Evolutionary conservation across 2,113 vertebrate species (phyloP), one percentile per base, ranked within the genome.

Genomic region (Phodopus roborovskii): DNA sequence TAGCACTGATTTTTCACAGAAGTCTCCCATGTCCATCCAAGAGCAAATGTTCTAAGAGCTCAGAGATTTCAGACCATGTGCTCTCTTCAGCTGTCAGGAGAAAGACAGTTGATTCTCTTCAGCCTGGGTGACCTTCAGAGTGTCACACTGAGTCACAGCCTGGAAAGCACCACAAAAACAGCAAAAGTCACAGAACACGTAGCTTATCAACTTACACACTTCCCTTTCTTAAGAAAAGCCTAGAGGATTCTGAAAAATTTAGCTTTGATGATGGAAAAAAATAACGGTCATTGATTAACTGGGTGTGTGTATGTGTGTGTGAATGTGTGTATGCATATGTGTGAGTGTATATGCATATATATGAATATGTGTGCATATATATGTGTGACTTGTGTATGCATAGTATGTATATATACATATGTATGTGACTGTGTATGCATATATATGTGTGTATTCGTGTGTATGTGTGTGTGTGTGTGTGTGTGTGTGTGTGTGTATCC

Each of bases 241-340:
- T 94, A 30, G 53, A 4, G 86, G 64, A 50, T 45, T 93, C 75
- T 39, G 28, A 86, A 79, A 91, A 64, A 66, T 73, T 77, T 86
- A 91, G 11, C 62, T 92, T 86, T 81, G 62, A 70, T 28, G 53
- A 60, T 78, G 83, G 42, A 90, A 94, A 95, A 42, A 74, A 91
- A 53, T 62, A 75, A 84, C 50, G 19, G 77, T 10, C 50, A 48
- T 26, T 66, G 64, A 58, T 90, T 39, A 64, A 90, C 48, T 82
- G 42, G 45, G 74, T 45, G 24, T 75, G 33, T 17, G 36, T 81
- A 4, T 81, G 15, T 50, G 5, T 28, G 45, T 33, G 7, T 50
- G 28, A 1, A 8, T 78, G 68, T 70, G 33, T 70, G 68, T 36
- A 71, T 71, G 36, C 6, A 7, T 71, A 17, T 71, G 68, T 22